Base-by-base conservation (phyloP, 2,113 vertebrate genomes). In the Pleuronectes platessa region DNA sequence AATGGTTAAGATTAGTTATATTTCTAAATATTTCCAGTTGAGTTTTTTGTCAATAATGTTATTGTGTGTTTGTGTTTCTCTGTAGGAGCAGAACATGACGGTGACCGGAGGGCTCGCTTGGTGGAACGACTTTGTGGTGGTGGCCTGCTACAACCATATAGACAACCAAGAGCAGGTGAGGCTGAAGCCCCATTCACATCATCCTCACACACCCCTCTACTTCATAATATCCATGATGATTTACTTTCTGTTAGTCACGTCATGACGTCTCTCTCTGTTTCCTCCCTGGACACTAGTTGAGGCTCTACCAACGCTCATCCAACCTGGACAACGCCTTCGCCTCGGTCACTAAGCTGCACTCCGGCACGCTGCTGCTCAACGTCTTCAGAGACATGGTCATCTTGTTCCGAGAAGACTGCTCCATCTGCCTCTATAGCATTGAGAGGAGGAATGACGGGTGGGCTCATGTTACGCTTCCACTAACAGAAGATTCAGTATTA, bases 261-360 rank as follows among this genome's bases (percentile, higher is more conserved):
- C 27, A 3, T 10, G 2, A 68, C 15, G 0, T 42, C 20, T 23
- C 2, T 67, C 14, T 56, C 35, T 40, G 0, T 61, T 23, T 15
- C 11, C 26, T 60, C 20, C 66, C n/a, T 60, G 9, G 40, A 15
- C 53, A 2, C 58, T 27, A 99, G 98, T 87, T 99, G 90, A 95
- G 98, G 87, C 92, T 98, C 37, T 99, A 99, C 86, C 93, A 96
- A 69, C 93, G 97, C 80, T 96, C 97, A 0, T 95, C 97, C n/a
- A 99, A 99, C 87, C 95, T 99, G 87, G 98, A 99, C 92, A 99
- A 99, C 3, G 95, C 96, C 0, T 99, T 99, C 81, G 97, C 98
- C 49, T 96, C 97, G 3, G 91, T 98, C 90, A 97, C 96, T 59
- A 97, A 96, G 94, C 93, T 98, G 89, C 97, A 96, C 69, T 93